Base-by-base conservation (phyloP, 2,797 vertebrate genomes). In the Diceros bicornis region DNA sequence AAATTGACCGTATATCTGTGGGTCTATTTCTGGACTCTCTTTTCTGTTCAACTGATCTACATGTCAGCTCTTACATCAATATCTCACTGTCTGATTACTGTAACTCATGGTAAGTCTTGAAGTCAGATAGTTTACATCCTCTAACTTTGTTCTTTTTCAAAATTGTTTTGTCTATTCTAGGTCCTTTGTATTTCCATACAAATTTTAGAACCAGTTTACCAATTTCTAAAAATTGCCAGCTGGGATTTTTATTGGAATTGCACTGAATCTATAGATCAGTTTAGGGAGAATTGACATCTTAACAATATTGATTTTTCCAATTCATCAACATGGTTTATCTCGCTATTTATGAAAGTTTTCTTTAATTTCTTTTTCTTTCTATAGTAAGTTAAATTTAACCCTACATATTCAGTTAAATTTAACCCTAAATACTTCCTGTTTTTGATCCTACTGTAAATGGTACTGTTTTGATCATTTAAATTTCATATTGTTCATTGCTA, bases 171-270 rank as follows among this genome's bases (percentile, higher is more conserved):
- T 52, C 47, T 79, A 57, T 87, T 72, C 34, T 62, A 85, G 72
- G 50, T 37, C 64, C 55, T 92, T 84, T 95, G 32, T n/a, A 47
- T 66, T 82, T 88, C 68, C 66, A 47, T 55, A 34, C 81, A 72
- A 44, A 74, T 81, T 87, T 90, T 94, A 41, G 44, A 79, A 37
- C 93, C 25, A 79, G 57, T 74, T 81, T 91, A 10, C 41, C 68
- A 75, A 68, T 82, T 96, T 77, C 34, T 62, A 92, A 77, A 50
- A 91, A 57, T 64, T 77, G 14, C 25, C 16, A 71, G n/a, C 52
- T 83, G 78, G 9, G 57, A 50, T 78, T 96, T 79, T 96, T 94
- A 83, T 79, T 72, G 69, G 61, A 71, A 83, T 88, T 88, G 25
- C 64, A 52, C 47, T 92, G 50, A 91, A 32, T 66, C 61, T 92